Evolutionary conservation across 2,797 vertebrate genomes (phyloP), one percentile per base, ranked within the genome.

Genomic region (Tragopan temminckii): DNA sequence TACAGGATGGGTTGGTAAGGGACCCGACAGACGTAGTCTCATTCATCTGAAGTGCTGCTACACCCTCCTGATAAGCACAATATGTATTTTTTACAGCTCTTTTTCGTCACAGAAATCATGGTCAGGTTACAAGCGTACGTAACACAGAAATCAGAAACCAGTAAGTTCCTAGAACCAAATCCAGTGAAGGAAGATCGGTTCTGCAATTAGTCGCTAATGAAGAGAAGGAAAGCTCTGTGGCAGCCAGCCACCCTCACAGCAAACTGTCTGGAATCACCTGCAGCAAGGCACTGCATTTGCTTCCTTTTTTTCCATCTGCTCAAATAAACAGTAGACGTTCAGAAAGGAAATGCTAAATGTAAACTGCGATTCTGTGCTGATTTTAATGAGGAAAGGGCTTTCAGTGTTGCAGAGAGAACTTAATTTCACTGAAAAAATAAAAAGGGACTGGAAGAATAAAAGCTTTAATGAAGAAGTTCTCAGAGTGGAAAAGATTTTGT

Each of bases 61-160:
- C 4, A 33, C 14, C n/a, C 13, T 38, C 85, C 40, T 70, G 69
- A 93, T 85, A 45, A 94, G 71, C 36, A 77, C 4, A 86, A 23
- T 18, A 57, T 27, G 38, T 15, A 67, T 52, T 85, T 90, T 50
- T 84, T 62, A 92, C 29, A 7, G 70, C 35, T 36, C 42, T 52
- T 74, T 25, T 14, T 11, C 75, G 27, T 64, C 85, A 48, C 27
- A 86, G 53, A 63, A 70, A 31, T 83, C 79, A 19, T 11, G 21
- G 80, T 88, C 55, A 88, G 55, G 29, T 48, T 69, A 82, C 42
- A 38, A n/a, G 15, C 62, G 67, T 70, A 92, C 5, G 80, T 20
- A 35, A 88, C 36, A 64, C 72, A 93, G 59, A 80, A 88, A 91
- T 71, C 31, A 85, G 70, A 94, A 97, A 95, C 68, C 78, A 94